A percentile compares a stretch with the other conserved stretches of the same genome.
Conservation (phyloP, 2,888 invertebrate species). For the Acanthosepion lycidas region DNA sequence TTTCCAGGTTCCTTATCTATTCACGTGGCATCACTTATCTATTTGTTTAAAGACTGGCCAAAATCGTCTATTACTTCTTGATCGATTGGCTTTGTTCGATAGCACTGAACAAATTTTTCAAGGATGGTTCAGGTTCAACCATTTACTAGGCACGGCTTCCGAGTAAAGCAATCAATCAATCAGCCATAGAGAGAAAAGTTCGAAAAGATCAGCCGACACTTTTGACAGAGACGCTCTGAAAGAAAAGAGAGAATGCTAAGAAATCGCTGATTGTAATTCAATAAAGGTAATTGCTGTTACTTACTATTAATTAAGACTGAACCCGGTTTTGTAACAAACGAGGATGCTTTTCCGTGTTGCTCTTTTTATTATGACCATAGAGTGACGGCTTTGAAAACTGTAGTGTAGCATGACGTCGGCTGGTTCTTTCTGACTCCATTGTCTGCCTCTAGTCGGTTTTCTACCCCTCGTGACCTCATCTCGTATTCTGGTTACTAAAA, state of each 20-base stretch:
- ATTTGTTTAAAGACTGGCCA: not conserved
- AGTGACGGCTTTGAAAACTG: not conserved
- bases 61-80: not conserved
- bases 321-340: not conserved
- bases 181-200: too few species aligned
- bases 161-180: not conserved
- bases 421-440: not conserved
- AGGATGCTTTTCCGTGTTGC: not conserved
- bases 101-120: not conserved
- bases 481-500: not conserved
- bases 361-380: not conserved
- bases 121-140: not conserved
- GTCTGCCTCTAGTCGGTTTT: not conserved
- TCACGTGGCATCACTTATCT: not conserved
- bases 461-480: not conserved
- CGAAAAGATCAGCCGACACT: too few species aligned
- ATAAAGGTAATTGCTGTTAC: not conserved
- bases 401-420: not conserved
- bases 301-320: not conserved
- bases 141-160: not conserved
- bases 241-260: too few species aligned
- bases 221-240: too few species aligned
- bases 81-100: not conserved
- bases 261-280: too few species aligned
- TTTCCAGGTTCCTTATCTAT: slow-evolving; percentile 8